Base-by-base conservation (phyloP, 2,888 invertebrate genomes). In the Suillia variegata region DNA sequence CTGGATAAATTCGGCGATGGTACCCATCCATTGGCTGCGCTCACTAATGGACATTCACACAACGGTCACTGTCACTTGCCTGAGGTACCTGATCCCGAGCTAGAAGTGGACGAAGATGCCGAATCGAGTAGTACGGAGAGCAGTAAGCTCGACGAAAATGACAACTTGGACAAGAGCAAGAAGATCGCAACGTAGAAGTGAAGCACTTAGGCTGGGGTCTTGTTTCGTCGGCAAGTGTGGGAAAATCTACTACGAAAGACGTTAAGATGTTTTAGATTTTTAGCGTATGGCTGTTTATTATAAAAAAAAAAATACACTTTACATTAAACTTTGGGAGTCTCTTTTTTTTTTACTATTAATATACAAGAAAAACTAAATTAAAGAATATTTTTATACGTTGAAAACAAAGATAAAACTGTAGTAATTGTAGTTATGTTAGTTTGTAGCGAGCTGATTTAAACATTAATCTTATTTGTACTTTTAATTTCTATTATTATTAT, bases 1-100 rank as follows among this genome's bases (percentile, higher is more conserved):
- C 87, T 89, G 5, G 86, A 85, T 63, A 85, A 85, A 59, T 77
- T 79, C 52, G 82, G 83, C 33, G 82, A 82, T 65, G 82, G 82
- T 20, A 72, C 75, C 1, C 82, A 82, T 64, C 67, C 70, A 1
- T 71, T 71, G 0, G 52, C 57, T 31, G 10, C 48, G 15, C 17
- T 18, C 3, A 4, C 10, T 5, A 4, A 5, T 3, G 20, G 20
- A 3, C 45, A 45, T 13, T 8, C 10, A 4, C 67, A 62, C 20
- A n/a, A n/a, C n/a, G 78, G 78, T 1, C 72, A 79, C 60, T 50
- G 66, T 2, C 79, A 80, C 52, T 73, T 77, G 22, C 67, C 76
- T 10, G 80, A 80, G 62, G 71, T 80, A 8, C 80, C 80, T 0
- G 80, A 80, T 71, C 80, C 80, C 0, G 77, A 77, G 6, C 58